Conservation (phyloP, 2,113 vertebrate species). For the Rostratula benghalensis region DNA sequence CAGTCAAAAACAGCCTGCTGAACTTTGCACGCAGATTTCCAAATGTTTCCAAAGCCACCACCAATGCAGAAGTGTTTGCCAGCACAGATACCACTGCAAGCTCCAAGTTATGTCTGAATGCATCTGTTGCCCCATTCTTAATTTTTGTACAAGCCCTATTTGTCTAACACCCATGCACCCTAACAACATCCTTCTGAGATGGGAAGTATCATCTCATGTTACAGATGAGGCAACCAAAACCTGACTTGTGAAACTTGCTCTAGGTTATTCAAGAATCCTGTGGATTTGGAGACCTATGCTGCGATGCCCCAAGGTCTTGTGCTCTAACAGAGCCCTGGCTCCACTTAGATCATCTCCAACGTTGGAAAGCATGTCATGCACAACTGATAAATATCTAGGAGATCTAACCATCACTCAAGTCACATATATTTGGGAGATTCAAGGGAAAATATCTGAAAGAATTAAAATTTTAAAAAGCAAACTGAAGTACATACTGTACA, state of each 20-base stretch:
- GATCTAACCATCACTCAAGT: not conserved
- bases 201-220: not conserved
- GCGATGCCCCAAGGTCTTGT: not conserved
- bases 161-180: accelerated
- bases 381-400: not conserved
- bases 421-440: too few species aligned
- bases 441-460: not conserved
- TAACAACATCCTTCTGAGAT: not conserved
- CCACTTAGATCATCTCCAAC: not conserved
- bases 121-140: not conserved
- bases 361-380: not conserved
- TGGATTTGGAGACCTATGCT: not conserved
- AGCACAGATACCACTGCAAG: not conserved
- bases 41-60: not conserved
- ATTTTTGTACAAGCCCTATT: not conserved
- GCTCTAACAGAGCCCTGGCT: not conserved
- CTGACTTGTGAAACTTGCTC: not conserved
- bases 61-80: not conserved
- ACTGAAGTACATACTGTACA: not conserved
- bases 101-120: not conserved
- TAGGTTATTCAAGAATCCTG: not conserved
- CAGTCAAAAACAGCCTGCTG: not conserved
- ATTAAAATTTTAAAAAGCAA: not conserved
- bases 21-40: not conserved
- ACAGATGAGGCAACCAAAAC: not conserved